These are phyloP conservation scores for Solea senegalensis DNA, from an alignment of 2,113 vertebrate species.

Conservation along the genomic window DNA sequence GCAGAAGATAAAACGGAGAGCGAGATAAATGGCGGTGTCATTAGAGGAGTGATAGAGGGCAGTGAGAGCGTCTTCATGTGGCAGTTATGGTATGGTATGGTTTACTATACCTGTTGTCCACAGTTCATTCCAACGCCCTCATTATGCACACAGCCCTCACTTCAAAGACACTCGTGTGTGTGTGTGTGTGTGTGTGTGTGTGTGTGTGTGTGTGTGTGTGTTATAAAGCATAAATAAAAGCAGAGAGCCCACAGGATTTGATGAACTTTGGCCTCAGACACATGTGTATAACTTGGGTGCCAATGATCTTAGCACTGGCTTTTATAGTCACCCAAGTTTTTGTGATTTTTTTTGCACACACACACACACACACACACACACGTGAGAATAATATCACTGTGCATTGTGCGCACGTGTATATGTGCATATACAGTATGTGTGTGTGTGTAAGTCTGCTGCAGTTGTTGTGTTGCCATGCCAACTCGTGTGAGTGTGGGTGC, in stretches of 20 bases:
- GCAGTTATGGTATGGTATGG: constrained; percentile 7
- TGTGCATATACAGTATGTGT: constrained; percentile 2
- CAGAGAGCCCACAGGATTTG: constrained; percentile 11
- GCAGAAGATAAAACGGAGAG: constrained; percentile 52
- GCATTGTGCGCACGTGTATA: neutral
- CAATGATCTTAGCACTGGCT: constrained; percentile 1
- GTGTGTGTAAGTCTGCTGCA: constrained; percentile 21
- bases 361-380: too few relatives aligned
- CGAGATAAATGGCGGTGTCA: constrained; percentile 54
- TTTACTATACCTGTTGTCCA: constrained; percentile 24
- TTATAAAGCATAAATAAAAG: constrained; percentile 12
- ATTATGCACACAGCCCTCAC: constrained; percentile 26
- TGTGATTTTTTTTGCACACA: constrained; percentile 5
- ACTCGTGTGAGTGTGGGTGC: constrained; percentile 37
- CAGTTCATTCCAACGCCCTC: constrained; percentile 8
- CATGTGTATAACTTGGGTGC: constrained; percentile 9
- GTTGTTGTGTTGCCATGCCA: constrained; percentile 61
- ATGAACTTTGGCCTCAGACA: constrained; percentile 32
- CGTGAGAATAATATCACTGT: neutral
- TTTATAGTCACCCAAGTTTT: constrained; percentile 1
- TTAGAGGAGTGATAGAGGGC: constrained; percentile 18
- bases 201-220: neutral
- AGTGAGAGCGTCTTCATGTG: constrained; percentile 8
- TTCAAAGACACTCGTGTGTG: constrained; percentile 29
- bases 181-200: neutral